Percentiles rank a stretch among this genome's conserved stretches.
Evolutionary conservation across 2,113 vertebrate species (phyloP).

Genomic region (Oenanthe oenanthe): DNA sequence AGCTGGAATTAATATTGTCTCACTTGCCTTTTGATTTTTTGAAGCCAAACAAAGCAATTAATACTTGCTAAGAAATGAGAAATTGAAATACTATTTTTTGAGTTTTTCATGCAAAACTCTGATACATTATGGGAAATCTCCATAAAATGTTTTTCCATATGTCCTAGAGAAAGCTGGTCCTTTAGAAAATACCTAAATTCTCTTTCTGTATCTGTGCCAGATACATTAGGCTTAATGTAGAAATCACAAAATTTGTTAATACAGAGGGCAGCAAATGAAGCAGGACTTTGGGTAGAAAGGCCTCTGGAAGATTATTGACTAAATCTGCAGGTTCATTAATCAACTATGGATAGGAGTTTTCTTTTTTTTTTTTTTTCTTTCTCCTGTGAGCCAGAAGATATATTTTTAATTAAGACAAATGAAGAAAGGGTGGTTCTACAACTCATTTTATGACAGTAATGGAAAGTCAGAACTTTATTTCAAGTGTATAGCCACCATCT

Average conservation of each 20-base stretch:
- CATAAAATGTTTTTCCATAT: not conserved
- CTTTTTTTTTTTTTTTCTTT: not conserved
- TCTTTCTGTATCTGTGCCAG: not conserved
- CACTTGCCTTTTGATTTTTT: not conserved
- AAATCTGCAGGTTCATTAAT: conserved; percentile 76
- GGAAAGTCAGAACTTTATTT: not conserved
- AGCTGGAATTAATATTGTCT: not conserved
- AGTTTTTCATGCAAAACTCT: not conserved
- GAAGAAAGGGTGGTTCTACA: not conserved
- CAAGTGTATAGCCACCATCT: not conserved
- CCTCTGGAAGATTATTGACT: conserved; percentile 30
- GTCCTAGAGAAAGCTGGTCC: not conserved
- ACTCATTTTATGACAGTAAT: not conserved
- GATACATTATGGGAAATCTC: not conserved
- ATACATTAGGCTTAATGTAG: not conserved
- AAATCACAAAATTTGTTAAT: not conserved
- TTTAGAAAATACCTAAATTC: not conserved
- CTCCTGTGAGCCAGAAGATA: not conserved
- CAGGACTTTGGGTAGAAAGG: not conserved
- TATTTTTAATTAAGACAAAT: conserved; percentile 32
- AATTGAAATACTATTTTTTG: not conserved
- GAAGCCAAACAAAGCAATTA: not conserved
- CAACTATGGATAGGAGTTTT: conserved; percentile 41
- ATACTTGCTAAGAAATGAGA: not conserved
- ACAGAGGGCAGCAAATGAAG: not conserved